A percentile compares a stretch with the other conserved stretches of the same genome.
Evolutionary conservation across 2,113 vertebrate species (phyloP).

Genomic region (Gadus chalcogrammus): DNA sequence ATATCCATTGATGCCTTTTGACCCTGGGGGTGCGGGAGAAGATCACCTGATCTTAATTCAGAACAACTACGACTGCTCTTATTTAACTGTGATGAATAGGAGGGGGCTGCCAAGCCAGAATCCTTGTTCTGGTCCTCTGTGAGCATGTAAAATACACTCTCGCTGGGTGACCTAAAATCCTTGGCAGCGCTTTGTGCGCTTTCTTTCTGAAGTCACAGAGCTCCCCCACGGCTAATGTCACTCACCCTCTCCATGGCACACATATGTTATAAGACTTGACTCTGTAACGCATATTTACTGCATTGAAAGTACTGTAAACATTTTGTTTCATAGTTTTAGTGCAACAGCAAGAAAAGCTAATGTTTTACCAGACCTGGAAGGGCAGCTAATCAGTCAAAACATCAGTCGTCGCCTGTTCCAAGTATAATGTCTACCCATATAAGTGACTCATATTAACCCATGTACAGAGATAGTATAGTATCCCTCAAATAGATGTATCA

Average conservation of each 20-base stretch:
- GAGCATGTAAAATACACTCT: constrained; percentile 29
- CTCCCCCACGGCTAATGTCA: constrained; percentile 10
- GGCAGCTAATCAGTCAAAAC: constrained; percentile 59
- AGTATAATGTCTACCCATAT: constrained; percentile 42
- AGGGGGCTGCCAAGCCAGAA: constrained; percentile 46
- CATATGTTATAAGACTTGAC: too few relatives aligned
- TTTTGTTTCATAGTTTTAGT: constrained; percentile 17
- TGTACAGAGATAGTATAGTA: constrained; percentile 56
- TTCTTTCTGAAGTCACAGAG: constrained; percentile 29
- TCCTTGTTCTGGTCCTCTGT: constrained; percentile 37
- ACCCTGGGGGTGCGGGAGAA: not conserved
- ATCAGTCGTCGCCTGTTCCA: constrained; percentile 38
- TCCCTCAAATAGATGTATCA: constrained; percentile 44
- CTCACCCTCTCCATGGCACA: constrained; percentile 3
- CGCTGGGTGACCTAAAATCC: constrained; percentile 22
- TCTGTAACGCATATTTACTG: too few relatives aligned
- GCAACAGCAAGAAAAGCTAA: constrained; percentile 53
- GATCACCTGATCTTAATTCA: too few relatives aligned
- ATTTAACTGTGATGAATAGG: constrained; percentile 46
- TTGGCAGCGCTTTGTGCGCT: constrained; percentile 37
- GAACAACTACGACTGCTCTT: constrained; percentile 43
- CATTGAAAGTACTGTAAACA: too few relatives aligned
- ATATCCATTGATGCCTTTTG: not conserved
- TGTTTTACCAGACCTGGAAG: constrained; percentile 41
- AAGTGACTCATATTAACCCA: constrained; percentile 28